Percentiles rank a stretch among this genome's conserved stretches.
Evolutionary conservation across 92 coral and sea anemone species (phyloP).

Genomic region (Porites cylindrica): DNA sequence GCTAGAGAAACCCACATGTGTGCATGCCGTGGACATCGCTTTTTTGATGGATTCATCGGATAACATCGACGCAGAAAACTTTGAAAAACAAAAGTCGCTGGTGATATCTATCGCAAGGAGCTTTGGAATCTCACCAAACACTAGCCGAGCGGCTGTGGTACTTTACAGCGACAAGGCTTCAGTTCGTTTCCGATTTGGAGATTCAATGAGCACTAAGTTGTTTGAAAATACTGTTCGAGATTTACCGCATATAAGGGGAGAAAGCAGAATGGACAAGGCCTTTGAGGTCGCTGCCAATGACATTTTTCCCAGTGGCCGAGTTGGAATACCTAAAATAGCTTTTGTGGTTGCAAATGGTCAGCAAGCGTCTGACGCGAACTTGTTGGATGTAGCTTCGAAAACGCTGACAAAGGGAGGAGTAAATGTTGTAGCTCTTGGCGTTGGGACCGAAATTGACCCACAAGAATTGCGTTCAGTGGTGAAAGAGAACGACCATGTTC

Average conservation of each 20-base stretch:
- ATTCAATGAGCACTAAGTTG: slow-evolving; percentile 6
- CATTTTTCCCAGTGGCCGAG: slow-evolving; percentile 43
- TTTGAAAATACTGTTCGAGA: slow-evolving; percentile 42
- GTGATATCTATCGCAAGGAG: slow-evolving; percentile 56
- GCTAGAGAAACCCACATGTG: slow-evolving; percentile 20
- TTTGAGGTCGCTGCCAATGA: slow-evolving; percentile 21
- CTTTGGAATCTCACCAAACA: slow-evolving; percentile 30
- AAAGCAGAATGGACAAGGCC: slow-evolving; percentile 55
- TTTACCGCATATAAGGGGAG: slow-evolving; percentile 40
- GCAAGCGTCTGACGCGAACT: slow-evolving; percentile 21
- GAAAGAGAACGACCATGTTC: slow-evolving; percentile 7
- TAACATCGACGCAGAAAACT: slow-evolving; percentile 45
- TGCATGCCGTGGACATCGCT: slow-evolving; percentile 38
- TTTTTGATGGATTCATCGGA: slow-evolving; percentile 65
- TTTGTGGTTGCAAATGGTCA: slow-evolving; percentile 60
- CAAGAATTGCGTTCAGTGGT: slow-evolving; percentile 52
- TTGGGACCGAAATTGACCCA: slow-evolving; percentile 46
- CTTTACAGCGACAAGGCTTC: slow-evolving; percentile 53
- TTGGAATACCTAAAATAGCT: slow-evolving; percentile 57
- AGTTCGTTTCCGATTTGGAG: slow-evolving; percentile 40
- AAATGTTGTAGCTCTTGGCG: slow-evolving; percentile 58
- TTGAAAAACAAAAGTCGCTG: slow-evolving; percentile 43
- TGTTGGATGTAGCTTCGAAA: slow-evolving; percentile 20
- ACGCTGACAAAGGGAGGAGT: slow-evolving; percentile 25
- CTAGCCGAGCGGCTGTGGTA: slow-evolving; percentile 48